Evolutionary conservation across 2,888 invertebrate genomes (phyloP).

Genomic region (Himalopsyche kuldschensis): DNA sequence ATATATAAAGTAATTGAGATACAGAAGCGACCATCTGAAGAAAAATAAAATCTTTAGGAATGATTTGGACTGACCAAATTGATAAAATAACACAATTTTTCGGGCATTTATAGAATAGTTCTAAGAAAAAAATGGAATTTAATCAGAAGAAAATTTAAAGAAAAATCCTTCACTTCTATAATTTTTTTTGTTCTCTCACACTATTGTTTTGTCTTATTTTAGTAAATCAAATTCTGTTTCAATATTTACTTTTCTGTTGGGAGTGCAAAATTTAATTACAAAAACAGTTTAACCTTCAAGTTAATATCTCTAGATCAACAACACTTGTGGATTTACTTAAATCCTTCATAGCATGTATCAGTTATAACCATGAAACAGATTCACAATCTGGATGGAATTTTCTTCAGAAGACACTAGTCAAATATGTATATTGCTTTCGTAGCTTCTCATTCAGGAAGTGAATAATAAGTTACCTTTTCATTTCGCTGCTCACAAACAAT

Average conservation of each 20-base stretch:
- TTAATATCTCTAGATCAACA: not conserved
- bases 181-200: not conserved
- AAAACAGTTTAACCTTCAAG: not conserved
- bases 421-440: not conserved
- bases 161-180: not conserved
- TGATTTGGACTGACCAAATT: too few species aligned
- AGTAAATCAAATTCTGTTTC: not conserved
- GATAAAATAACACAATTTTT: too few species aligned
- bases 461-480: not conserved
- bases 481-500: not conserved
- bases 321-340: not conserved
- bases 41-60: too few species aligned
- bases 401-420: not conserved
- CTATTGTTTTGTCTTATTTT: not conserved
- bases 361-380: not conserved
- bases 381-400: not conserved
- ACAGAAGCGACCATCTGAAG: too few species aligned
- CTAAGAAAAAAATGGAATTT: too few species aligned
- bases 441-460: not conserved
- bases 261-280: not conserved
- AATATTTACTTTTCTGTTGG: not conserved
- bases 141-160: too few species aligned
- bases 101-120: too few species aligned
- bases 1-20: too few species aligned
- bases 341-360: not conserved